Evolutionary conservation across 1,140 invertebrate species (phyloP), one percentile per base, ranked within the genome.

Genomic region (Pemphigus obesinymphae): DNA sequence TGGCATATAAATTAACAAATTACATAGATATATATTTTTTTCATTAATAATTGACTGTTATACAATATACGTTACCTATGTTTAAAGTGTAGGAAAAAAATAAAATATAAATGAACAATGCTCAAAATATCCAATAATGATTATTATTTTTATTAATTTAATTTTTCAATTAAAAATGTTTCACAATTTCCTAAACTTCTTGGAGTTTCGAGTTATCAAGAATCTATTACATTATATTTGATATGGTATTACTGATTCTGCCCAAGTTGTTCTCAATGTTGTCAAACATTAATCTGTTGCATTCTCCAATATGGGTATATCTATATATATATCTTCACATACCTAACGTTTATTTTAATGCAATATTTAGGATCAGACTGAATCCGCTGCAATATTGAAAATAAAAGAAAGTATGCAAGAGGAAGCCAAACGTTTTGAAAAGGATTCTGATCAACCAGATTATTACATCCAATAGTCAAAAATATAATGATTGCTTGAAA

Each of bases 371-470:
- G 83, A 97, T 91, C 96, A 98, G 91, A 97, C 93, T 86, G 97
- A 99, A 91, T 98, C 96, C 85, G 97, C 96, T 87, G 97, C 97
- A 90, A 99, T 99, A 89, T 91, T 98, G 88, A 98, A 98, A 92
- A 98, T 99, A 88, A 99, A 99, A 92, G 97, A 98, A 90, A 97
- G 95, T 90, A 98, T 98, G 97, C 97, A 98, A 89, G 97, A 99
- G 89, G 97, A 98, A 89, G 97, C 97, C 87, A 98, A 98, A 91
- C 93, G 96, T 89, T 98, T 98, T 91, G 97, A 98, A 90, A 98
- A 98, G 92, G 96, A 98, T 89, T 94, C 94, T 86, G 96, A 97
- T 88, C 95, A 97, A 89, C 94, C 95, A 86, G 95, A 97, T 89
- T 97, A 96, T 91, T 97, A 95, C 89, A 96, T 96, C 94, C 94